Evolutionary conservation across 2,113 vertebrate genomes (phyloP), one percentile per base, ranked within the genome.

Genomic region (Zeus faber): DNA sequence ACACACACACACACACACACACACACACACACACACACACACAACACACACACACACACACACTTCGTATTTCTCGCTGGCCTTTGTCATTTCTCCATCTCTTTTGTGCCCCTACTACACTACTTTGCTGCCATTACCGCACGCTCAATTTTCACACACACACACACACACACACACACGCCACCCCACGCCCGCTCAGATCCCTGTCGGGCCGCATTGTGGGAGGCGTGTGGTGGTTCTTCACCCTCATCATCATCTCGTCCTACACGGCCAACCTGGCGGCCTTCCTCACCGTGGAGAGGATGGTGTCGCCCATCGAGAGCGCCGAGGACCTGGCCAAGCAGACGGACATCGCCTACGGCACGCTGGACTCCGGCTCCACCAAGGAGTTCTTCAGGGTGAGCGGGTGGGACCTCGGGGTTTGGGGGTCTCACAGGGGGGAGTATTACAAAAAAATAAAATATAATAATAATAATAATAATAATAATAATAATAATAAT

Each of bases 351-450:
- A 99, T 99, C 70, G 96, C 97, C 48, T 99, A 99, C 4, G 97
- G 97, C 56, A 98, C 97, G 2, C 68, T 99, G 82, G 97, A 99
- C 81, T 98, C 97, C 4, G 97, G 97, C 18, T 99, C 97, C 49
- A 99, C 97, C 71, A 99, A 99, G 86, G 97, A 99, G 87, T 99
- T 99, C 88, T 99, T 99, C 89, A 93, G 94, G 92, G 97, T 98
- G 91, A 96, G 95, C 67, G 2, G 37, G 50, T 5, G 29, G 26
- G 41, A 53, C 21, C n/a, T 13, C 5, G n/a, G 7, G 37, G 39
- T 40, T 5, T n/a, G n/a, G n/a, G n/a, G n/a, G n/a, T n/a, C n/a
- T n/a, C n/a, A n/a, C n/a, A n/a, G n/a, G 17, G 17, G 17, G 17
- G 39, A 18, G 39, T 4, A 17, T 17, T 18, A 16, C 4, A 17